Evolutionary conservation across 2,888 invertebrate species (phyloP), one percentile per base, ranked within the genome.

Genomic region (Lottia gigantea): DNA sequence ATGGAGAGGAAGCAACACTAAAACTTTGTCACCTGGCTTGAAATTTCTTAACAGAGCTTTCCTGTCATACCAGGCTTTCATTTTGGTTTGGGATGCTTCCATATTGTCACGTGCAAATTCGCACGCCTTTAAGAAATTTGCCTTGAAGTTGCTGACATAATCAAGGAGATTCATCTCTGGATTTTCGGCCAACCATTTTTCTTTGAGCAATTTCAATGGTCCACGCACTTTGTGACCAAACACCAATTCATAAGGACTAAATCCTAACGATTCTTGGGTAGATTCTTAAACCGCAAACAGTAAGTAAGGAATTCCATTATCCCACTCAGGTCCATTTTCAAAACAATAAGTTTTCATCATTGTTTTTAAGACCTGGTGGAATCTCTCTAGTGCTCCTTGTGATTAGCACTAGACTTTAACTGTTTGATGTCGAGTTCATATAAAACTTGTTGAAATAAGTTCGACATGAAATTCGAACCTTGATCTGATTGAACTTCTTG

Each of bases 201-300:
- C 67, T 46, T 73, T 76, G 2, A 40, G 7, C 2, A 40, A 8
- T 8, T 40, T 40, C 7, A 40, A 40, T 4, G 31, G 31, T 4
- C 76, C 74, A 12, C 74, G 46, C 0, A 75, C 72, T 7, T 68
- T 61, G 64, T 78, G 77, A 6, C 78, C 77, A 69, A 73, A 76
- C 11, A 75, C 73, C 2, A 76, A 46, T 49, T 77, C 75, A 74
- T 78, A 77, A 1, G 78, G 76, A 66, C 73, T 74, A 66, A 80
- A 76, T 3, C 74, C 71, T 19, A 78, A 62, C 1, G 78, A 76
- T 69, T 80, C 78, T 61, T 76, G 71, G 11, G 71, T 65, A 2
- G 73, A 25, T 40, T 77, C 74, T 45, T 76, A 69, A 23, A 61
- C 72, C 46, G 77, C 75, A 71, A 77, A 76, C 14, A 76, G 26